Conservation (phyloP, 1,140 invertebrate genomes). For the Drosophila ambigua region DNA sequence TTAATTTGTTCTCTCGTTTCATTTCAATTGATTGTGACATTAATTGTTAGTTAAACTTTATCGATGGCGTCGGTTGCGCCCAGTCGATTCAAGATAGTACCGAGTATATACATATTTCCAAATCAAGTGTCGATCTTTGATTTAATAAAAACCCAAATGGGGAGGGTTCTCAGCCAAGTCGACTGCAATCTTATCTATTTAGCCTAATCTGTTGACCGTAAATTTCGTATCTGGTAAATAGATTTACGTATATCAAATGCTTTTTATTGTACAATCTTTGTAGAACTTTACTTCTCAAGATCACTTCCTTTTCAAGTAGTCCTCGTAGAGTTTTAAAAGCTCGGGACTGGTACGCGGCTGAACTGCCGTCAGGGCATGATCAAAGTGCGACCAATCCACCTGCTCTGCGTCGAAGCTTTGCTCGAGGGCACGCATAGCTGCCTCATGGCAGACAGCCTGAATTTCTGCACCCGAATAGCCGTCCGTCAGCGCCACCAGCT, state of each 20-base stretch:
- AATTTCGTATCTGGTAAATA: constrained; percentile 3
- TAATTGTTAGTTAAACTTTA: constrained; percentile 13
- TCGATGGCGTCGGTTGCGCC: no score
- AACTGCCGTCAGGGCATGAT: constrained; percentile 87
- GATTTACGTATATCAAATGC: constrained; percentile 1
- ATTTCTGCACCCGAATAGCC: constrained; percentile 96
- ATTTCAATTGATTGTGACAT: constrained; percentile 28
- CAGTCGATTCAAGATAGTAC: no score
- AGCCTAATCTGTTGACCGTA: constrained; percentile 27
- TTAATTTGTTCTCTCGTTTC: constrained; percentile 5
- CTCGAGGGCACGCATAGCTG: constrained; percentile 91
- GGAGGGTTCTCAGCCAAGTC: not conserved
- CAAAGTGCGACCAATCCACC: constrained; percentile 88
- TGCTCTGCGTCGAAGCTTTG: constrained; percentile 87
- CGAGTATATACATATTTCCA: no score
- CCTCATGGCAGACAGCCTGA: constrained; percentile 93
- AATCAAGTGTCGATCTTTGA: constrained; percentile 5
- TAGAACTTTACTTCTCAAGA: not conserved
- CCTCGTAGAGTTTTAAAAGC: constrained; percentile 89
- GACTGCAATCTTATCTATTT: constrained; percentile 27
- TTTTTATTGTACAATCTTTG: constrained; percentile 7
- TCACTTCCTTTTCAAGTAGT: constrained; percentile 63
- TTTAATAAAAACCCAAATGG: not conserved
- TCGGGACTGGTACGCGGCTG: constrained; percentile 89
- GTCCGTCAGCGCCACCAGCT: constrained; percentile 88